These are phyloP conservation scores for Lagocephalus sceleratus DNA, from an alignment of 2,797 vertebrate species.

Conservation along the genomic window DNA sequence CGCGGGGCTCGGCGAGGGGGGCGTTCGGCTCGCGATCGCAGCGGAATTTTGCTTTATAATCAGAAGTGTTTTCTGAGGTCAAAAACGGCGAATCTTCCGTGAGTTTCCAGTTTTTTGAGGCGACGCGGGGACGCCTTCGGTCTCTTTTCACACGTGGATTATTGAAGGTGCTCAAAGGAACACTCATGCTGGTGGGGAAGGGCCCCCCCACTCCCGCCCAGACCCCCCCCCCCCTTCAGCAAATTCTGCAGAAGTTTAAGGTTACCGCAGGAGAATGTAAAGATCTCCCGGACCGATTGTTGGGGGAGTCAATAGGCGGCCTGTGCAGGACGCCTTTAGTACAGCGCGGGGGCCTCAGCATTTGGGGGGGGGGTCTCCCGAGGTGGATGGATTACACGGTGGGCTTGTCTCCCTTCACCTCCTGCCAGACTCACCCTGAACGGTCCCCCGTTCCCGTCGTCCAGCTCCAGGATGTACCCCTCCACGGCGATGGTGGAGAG, in stretches of 20 bases:
- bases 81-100: too few relatives aligned
- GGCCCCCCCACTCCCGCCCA: too few relatives aligned
- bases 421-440: constrained; percentile 82
- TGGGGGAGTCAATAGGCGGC: background rate
- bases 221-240: background rate
- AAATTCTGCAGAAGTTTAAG: background rate
- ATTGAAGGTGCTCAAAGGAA: too few relatives aligned
- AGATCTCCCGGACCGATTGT: constrained; percentile 1
- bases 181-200: too few relatives aligned
- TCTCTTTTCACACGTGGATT: too few relatives aligned
- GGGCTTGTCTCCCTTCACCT: constrained; percentile 30
- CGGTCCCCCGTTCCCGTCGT: constrained; percentile 91
- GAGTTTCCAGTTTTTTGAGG: too few relatives aligned
- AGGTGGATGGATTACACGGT: constrained; percentile 49
- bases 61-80: too few relatives aligned
- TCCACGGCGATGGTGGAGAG: constrained; percentile 93
- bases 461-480: constrained; percentile 96
- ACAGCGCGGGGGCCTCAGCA: constrained; percentile 28
- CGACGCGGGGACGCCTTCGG: too few relatives aligned
- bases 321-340: constrained; percentile 2
- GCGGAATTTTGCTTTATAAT: too few relatives aligned
- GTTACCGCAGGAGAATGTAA: background rate
- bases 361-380: constrained; percentile 12
- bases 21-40: too few relatives aligned
- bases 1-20: background rate